Conservation (phyloP, 1,140 invertebrate species). For the Adoxophyes honmai region DNA sequence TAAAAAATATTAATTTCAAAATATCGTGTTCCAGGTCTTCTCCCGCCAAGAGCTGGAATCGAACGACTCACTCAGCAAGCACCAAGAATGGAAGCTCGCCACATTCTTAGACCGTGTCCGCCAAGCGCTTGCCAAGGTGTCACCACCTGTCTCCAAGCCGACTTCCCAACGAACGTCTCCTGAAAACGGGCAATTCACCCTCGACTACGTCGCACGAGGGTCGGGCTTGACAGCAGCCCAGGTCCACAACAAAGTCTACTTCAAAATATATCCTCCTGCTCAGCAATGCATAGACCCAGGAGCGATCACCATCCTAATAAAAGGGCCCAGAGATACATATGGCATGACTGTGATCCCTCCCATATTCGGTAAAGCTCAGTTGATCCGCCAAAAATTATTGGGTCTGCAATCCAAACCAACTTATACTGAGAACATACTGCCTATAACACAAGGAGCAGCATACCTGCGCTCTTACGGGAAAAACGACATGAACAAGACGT, state of each 20-base stretch:
- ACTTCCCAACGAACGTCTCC: conserved; percentile 45
- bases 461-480: conserved; percentile 64
- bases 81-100: conserved; percentile 76
- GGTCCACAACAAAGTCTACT: conserved; percentile 69
- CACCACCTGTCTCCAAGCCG: conserved; percentile 58
- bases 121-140: conserved; percentile 62
- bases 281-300: conserved; percentile 71
- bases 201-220: conserved; percentile 77
- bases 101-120: conserved; percentile 70
- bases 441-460: conserved; percentile 57
- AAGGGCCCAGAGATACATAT: conserved; percentile 67
- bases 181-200: conserved; percentile 57
- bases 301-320: conserved; percentile 70
- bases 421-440: conserved; percentile 59
- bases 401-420: conserved; percentile 51
- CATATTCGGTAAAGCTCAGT: conserved; percentile 66
- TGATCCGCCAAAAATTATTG: conserved; percentile 64
- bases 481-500: conserved; percentile 69
- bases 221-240: conserved; percentile 78
- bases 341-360: conserved; percentile 63
- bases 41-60: conserved; percentile 72
- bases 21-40: conserved; percentile 71
- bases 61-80: conserved; percentile 61
- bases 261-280: conserved; percentile 73
- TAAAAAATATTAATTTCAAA: too few species aligned